Conservation (phyloP, 2,113 vertebrate species). For the Raja brachyura region DNA sequence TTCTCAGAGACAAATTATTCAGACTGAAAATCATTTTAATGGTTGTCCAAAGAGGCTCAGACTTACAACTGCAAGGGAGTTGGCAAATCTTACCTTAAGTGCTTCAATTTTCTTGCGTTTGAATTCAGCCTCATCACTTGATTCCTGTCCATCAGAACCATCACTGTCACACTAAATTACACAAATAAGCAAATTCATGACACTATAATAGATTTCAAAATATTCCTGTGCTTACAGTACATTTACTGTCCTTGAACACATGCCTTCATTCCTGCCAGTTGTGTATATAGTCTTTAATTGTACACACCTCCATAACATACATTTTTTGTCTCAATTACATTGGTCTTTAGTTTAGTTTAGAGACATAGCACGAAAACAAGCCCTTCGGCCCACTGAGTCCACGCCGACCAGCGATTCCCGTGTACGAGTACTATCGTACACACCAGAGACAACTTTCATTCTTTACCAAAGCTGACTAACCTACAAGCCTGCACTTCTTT, state of each 20-base stretch:
- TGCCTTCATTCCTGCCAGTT: background rate
- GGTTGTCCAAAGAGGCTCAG: background rate
- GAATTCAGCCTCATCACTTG: slow-evolving; percentile 69
- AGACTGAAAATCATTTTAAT: background rate
- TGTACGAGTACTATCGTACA: no score
- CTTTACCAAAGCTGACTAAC: no score
- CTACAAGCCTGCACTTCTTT: no score
- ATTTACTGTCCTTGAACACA: background rate
- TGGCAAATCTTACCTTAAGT: slow-evolving; percentile 66
- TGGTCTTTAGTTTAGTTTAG: no score
- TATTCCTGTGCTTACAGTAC: background rate
- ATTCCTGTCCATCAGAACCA: slow-evolving; percentile 71
- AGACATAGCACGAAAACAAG: no score
- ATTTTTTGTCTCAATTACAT: background rate
- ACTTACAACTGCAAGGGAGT: background rate
- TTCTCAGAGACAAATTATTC: no score
- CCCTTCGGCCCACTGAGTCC: no score
- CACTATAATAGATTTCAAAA: background rate
- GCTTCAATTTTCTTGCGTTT: slow-evolving; percentile 79
- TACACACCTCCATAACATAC: background rate
- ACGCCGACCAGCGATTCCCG: no score
- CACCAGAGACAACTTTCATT: no score
- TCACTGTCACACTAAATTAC: slow-evolving; percentile 58
- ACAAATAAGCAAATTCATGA: background rate
- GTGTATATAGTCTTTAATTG: background rate